phyloP scores from a whole-genome alignment of 2,888 invertebrate genomes.

The Caprella mutica region DNA sequence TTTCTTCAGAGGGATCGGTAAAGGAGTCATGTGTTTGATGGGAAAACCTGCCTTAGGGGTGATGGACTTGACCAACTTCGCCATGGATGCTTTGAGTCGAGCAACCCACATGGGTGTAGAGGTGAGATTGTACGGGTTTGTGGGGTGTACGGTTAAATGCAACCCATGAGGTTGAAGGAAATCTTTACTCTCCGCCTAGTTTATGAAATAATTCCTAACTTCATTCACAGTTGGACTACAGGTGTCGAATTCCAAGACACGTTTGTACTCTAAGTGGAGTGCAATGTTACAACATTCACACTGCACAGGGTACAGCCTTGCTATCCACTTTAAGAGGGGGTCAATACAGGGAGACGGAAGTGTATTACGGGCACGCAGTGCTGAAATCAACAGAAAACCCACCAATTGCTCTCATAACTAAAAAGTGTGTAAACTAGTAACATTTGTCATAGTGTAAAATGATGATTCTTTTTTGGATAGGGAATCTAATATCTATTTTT shows the following conservation, averaged over 20 bases:
- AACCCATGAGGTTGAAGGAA: no score
- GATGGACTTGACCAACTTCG: slow-evolving; percentile 52
- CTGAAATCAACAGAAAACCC: slow-evolving; percentile 16
- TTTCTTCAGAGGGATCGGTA: slow-evolving; percentile 56
- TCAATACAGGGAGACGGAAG: slow-evolving; percentile 20
- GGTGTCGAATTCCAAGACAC: slow-evolving; percentile 24
- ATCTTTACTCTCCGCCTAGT: not conserved
- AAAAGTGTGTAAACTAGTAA: slow-evolving; percentile 16
- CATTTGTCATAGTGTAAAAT: not conserved
- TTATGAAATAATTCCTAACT: not conserved
- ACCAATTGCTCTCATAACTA: slow-evolving; percentile 20
- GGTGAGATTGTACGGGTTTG: slow-evolving; percentile 54
- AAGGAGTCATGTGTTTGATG: slow-evolving; percentile 54
- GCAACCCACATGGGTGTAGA: slow-evolving; percentile 55
- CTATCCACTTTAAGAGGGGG: slow-evolving; percentile 18
- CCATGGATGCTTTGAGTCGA: slow-evolving; percentile 54
- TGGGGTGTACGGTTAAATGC: no score
- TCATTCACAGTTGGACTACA: slow-evolving; percentile 11
- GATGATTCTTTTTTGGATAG: not conserved
- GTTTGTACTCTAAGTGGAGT: slow-evolving; percentile 15
- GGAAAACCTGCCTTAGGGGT: slow-evolving; percentile 50
- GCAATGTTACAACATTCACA: slow-evolving; percentile 19
- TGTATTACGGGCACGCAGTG: slow-evolving; percentile 24
- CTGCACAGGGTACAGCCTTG: slow-evolving; percentile 20
- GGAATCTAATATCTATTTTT: no score